These are phyloP conservation scores for Liposcelis brunnea DNA, from an alignment of 2,888 invertebrate genomes.

Conservation along the genomic window DNA sequence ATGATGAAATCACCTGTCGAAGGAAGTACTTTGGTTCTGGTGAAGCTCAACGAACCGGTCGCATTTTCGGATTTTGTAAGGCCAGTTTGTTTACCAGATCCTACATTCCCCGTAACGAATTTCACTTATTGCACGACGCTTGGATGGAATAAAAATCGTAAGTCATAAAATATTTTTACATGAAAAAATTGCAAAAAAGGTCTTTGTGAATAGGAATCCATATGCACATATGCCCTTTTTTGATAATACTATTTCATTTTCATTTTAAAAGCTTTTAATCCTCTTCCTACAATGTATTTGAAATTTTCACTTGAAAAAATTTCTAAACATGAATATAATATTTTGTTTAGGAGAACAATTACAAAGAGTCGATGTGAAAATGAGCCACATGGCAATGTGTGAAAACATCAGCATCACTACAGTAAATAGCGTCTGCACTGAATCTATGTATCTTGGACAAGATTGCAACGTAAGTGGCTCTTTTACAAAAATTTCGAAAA, in stretches of 20 bases:
- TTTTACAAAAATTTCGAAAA: no score
- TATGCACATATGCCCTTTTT: no score
- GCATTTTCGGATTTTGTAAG: constrained; percentile 65
- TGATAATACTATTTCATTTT: not conserved
- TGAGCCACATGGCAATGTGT: constrained; percentile 62
- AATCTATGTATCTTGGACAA: constrained; percentile 57
- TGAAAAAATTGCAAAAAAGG: not conserved
- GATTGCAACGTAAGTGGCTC: constrained; percentile 72
- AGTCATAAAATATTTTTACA: constrained; percentile 16
- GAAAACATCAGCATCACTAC: constrained; percentile 73
- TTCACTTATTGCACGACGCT: constrained; percentile 56
- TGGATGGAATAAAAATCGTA: constrained; percentile 69
- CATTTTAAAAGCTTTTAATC: not conserved
- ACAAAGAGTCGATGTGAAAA: constrained; percentile 60
- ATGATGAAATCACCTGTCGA: constrained; percentile 81
- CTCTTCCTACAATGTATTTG: constrained; percentile 2
- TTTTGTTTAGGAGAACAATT: constrained; percentile 41
- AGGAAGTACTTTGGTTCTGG: constrained; percentile 66
- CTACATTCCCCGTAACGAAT: constrained; percentile 23
- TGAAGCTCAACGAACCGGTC: constrained; percentile 60
- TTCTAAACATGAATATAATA: no score
- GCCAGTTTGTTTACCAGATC: constrained; percentile 60
- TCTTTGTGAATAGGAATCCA: not conserved
- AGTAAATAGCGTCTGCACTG: constrained; percentile 67
- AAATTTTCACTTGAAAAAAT: no score